Evolutionary conservation across 2,113 vertebrate species (phyloP).

Genomic region (Aptenodytes forsteri): DNA sequence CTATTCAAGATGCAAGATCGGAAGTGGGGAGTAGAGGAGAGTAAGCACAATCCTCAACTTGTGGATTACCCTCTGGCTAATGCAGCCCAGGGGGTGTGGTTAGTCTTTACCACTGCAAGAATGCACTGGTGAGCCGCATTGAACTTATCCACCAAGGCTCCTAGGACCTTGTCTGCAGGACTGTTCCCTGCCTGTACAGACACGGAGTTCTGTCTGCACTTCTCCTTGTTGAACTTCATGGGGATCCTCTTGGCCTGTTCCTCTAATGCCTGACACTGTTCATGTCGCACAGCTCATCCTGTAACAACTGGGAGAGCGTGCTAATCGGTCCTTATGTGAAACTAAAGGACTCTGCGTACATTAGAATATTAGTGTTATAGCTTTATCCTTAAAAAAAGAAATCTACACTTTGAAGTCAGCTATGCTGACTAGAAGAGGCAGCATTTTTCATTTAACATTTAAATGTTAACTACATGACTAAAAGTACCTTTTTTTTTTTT

Average conservation of each 20-base stretch:
- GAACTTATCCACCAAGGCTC: neutral
- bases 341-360: neutral
- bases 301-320: neutral
- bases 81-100: neutral
- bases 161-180: neutral
- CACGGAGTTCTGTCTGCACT: neutral
- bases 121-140: neutral
- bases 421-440: neutral
- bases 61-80: neutral
- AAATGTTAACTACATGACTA: constrained; percentile 6
- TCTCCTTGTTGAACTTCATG: neutral
- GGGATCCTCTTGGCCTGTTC: neutral
- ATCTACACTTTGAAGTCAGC: neutral
- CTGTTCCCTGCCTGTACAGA: neutral
- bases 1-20: neutral
- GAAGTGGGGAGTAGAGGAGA: neutral
- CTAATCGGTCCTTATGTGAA: neutral
- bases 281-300: neutral
- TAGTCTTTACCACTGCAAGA: neutral
- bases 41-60: neutral
- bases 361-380: neutral
- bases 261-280: neutral
- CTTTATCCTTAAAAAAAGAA: neutral
- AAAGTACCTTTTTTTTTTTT: neutral
- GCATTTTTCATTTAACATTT: neutral